Conservation (phyloP, 2,113 vertebrate genomes). For the Geococcyx californianus region DNA sequence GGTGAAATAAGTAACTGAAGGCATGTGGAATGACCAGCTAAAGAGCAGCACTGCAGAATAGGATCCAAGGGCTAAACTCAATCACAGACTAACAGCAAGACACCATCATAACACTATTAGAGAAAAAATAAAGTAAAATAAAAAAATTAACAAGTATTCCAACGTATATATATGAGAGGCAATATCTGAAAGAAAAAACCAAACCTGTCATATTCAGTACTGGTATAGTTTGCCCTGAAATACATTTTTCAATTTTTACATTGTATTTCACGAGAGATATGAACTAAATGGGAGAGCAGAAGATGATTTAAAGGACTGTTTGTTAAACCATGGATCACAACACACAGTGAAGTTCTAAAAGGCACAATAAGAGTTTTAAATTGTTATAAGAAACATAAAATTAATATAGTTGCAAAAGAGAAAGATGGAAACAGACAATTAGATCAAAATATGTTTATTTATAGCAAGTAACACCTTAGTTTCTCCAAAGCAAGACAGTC, state of each 20-base stretch:
- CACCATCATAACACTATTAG: background rate
- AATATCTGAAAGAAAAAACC: rapidly evolving
- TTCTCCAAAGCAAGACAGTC: background rate
- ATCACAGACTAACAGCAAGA: background rate
- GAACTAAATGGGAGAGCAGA: background rate
- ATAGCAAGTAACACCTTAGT: background rate
- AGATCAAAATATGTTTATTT: background rate
- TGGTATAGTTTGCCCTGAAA: background rate
- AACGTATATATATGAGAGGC: background rate
- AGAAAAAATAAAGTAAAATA: background rate
- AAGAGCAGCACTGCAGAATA: background rate
- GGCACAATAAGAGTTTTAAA: background rate
- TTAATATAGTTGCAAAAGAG: background rate
- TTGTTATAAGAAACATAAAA: background rate
- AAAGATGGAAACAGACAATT: background rate
- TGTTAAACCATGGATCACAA: background rate
- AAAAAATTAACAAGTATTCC: background rate
- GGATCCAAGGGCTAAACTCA: background rate
- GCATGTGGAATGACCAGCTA: background rate
- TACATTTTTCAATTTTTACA: background rate
- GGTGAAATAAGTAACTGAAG: background rate
- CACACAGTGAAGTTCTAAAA: background rate
- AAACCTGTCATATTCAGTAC: background rate
- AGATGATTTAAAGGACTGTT: background rate
- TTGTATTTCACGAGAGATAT: background rate